Conservation (phyloP, 2,888 invertebrate genomes). For the Endotricha flammealis region DNA sequence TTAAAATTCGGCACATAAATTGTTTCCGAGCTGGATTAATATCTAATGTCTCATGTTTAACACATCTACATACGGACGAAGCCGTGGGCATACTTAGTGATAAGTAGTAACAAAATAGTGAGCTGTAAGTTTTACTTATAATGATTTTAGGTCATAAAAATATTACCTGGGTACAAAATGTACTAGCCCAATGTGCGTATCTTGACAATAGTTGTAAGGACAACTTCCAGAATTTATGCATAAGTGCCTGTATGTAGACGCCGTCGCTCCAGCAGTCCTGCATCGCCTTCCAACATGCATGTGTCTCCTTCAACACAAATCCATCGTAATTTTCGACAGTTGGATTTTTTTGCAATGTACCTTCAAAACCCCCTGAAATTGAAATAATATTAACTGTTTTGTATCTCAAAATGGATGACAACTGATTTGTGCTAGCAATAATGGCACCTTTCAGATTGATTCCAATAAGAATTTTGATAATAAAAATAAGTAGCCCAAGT, state of each 20-base stretch:
- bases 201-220: conserved; percentile 90
- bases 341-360: conserved; percentile 46
- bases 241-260: conserved; percentile 87
- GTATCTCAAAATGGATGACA: no score
- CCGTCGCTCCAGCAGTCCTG: conserved; percentile 86
- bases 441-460: no score
- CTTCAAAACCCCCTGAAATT: conserved; percentile 61
- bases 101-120: background rate
- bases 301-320: conserved; percentile 68
- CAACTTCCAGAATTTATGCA: conserved; percentile 93
- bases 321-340: conserved; percentile 46
- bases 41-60: no score
- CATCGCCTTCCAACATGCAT: conserved; percentile 66
- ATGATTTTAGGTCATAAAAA: no score
- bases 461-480: no score
- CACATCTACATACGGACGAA: no score
- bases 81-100: conserved; percentile 8
- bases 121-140: background rate
- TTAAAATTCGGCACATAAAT: no score
- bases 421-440: no score
- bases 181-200: conserved; percentile 84
- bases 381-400: no score
- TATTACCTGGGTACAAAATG: conserved; percentile 63
- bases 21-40: no score
- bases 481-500: no score